Base-by-base conservation (phyloP, 2,888 invertebrate genomes). In the Tinea pellionella region DNA sequence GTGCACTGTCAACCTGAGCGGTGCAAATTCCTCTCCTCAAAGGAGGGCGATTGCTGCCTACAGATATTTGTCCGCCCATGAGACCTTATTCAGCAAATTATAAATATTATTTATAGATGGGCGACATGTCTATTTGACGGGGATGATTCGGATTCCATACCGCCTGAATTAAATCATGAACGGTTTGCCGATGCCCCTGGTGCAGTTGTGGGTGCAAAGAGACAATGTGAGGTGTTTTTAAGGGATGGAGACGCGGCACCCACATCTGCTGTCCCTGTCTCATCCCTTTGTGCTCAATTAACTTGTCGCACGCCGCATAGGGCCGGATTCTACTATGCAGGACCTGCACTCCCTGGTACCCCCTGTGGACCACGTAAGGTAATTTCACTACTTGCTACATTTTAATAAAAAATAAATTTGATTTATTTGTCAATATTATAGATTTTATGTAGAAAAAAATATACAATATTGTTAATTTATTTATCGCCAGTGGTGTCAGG, bases 271-370 rank as follows among this genome's bases (percentile, higher is more conserved):
- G 55, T 68, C 18, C 62, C 61, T 7, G 58, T 43, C 78, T 77
- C 66, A 65, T 81, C 66, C 72, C 77, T 63, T 65, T 94, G 94
- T 72, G 86, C 89, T 61, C 92, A 91, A 74, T 80, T 94, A 58
- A 89, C 91, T 64, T 94, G 94, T 70, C 89, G 90, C 68, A 91
- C 92, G 15, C 93, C 94, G 32, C 91, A 92, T 69, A 89, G 92
- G 59, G 89, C 90, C 62, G 94, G 93, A 11, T 92, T 89, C 78
- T 94, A 93, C 74, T 91, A 90, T 71, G 92, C 94, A 0, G 94
- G 94, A 0, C 95, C 95, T 0, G 95, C 95, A n/a, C 77, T 95
- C 30, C 94, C 94, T 63, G 95, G 95, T 53, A 95, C 94, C 0
- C 76, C 89, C 16, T 95, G 95, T 71, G 93, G 92, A 9, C 72